Evolutionary conservation across 2,888 invertebrate species (phyloP).

Genomic region (Heliothis peltigera): DNA sequence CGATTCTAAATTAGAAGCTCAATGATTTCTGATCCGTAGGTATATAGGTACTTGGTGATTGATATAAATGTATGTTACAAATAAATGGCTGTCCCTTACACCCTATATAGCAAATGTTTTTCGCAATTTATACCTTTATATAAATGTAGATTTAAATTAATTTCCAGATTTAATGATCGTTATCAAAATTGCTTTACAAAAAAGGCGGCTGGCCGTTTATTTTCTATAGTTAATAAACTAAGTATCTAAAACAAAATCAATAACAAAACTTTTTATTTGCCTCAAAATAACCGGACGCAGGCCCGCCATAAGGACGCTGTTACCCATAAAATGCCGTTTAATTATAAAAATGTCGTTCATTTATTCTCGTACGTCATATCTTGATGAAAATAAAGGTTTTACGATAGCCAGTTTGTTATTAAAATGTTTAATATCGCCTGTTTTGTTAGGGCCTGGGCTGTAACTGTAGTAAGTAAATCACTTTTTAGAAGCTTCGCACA

Average conservation of each 20-base stretch:
- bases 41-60: too few species aligned
- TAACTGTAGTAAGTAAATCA: not conserved
- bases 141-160: too few species aligned
- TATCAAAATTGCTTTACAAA: too few species aligned
- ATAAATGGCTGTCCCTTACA: too few species aligned
- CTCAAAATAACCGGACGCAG: not conserved
- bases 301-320: not conserved
- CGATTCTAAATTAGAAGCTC: slow-evolving; percentile 14
- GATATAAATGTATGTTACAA: too few species aligned
- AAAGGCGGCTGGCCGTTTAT: too few species aligned
- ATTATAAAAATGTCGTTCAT: slow-evolving; percentile 48
- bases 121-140: too few species aligned
- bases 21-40: not conserved
- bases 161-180: too few species aligned
- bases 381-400: slow-evolving; percentile 49
- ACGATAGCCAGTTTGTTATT: slow-evolving; percentile 22
- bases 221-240: not conserved
- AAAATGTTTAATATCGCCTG: slow-evolving; percentile 34
- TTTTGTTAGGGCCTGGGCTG: not conserved
- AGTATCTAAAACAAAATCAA: not conserved
- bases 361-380: slow-evolving; percentile 33
- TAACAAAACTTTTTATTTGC: not conserved
- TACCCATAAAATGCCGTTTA: slow-evolving; percentile 30
- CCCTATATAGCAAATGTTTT: too few species aligned
- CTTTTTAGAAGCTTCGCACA: not conserved